These are phyloP conservation scores for Anabacerthia variegaticeps DNA, from an alignment of 2,797 vertebrate species.

Conservation along the genomic window DNA sequence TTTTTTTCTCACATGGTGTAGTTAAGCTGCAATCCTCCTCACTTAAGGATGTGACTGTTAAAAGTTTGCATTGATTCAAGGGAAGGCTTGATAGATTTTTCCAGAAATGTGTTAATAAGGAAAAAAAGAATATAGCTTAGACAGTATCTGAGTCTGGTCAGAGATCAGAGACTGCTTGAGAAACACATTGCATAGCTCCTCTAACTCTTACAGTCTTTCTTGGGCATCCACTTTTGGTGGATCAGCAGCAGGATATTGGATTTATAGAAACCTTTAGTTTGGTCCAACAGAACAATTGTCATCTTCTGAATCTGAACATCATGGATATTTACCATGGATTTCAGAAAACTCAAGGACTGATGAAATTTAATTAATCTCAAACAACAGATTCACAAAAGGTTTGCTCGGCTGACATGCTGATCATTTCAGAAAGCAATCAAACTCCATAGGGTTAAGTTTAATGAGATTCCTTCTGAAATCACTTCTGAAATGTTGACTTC, in stretches of 20 bases:
- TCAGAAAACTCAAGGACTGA: neutral
- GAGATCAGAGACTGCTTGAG: neutral
- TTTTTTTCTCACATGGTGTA: neutral
- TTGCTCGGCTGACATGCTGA: neutral
- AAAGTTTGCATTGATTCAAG: neutral
- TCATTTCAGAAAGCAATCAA: slow-evolving; percentile 5
- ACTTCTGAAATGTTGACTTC: neutral
- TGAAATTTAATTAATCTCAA: neutral
- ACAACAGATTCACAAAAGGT: neutral
- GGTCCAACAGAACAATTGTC: neutral
- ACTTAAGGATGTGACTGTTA: neutral
- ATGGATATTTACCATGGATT: neutral
- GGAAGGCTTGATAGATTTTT: neutral
- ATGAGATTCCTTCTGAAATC: neutral
- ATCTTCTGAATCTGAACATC: neutral
- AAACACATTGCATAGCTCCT: neutral
- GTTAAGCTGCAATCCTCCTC: neutral
- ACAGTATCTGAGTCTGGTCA: neutral
- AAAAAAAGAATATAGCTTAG: neutral
- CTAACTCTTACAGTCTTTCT: neutral
- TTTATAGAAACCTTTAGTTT: neutral
- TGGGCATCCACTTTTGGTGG: neutral
- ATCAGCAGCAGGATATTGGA: neutral
- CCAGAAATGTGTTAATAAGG: neutral
- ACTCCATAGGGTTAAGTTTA: neutral